Base-by-base conservation (phyloP, 2,888 invertebrate species). In the Zootermopsis nevadensis region DNA sequence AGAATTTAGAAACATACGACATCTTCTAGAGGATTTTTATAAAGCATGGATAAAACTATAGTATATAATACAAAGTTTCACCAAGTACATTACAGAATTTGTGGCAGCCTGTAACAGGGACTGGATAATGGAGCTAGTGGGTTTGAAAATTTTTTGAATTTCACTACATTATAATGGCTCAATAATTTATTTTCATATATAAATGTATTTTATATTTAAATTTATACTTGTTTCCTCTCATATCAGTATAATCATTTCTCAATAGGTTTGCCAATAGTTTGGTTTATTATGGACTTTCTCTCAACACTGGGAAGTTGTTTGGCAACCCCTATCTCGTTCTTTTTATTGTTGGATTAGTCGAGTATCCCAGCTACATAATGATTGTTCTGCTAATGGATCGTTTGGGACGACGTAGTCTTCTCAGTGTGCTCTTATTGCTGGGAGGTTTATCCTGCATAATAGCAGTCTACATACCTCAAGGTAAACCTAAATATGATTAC, bases 281-380 rank as follows among this genome's bases (percentile, higher is more conserved):
- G 84, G 95, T 94, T 0, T 97, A 97, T 89, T 97, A 97, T 87
- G 97, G 97, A 0, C 90, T 97, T 1, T 96, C 96, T 0, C 89
- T 97, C 81, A 96, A 95, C 87, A 93, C 95, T 0, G 96, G 96
- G 6, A 95, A 93, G 87, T 90, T 97, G n/a, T 92, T 94, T 85
- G 96, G 95, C 27, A 96, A 97, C 89, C 96, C 97, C 0, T 96
- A 93, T 89, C 88, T 97, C 22, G 94, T 95, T 86, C 91, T 95
- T 81, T 96, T 96, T 87, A 91, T 96, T 12, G 93, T 94, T 90
- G 90, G 89, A 2, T 90, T 96, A 42, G 95, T 97, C 0, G 97
- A 97, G 88, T 90, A 96, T 76, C 97, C 97, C 0, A 94, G 95
- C 86, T 96, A 96, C 87, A 91, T 93, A 0, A 90, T 94, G 4